Conservation (phyloP, 2,888 invertebrate species). For the Leptothorax acervorum region DNA sequence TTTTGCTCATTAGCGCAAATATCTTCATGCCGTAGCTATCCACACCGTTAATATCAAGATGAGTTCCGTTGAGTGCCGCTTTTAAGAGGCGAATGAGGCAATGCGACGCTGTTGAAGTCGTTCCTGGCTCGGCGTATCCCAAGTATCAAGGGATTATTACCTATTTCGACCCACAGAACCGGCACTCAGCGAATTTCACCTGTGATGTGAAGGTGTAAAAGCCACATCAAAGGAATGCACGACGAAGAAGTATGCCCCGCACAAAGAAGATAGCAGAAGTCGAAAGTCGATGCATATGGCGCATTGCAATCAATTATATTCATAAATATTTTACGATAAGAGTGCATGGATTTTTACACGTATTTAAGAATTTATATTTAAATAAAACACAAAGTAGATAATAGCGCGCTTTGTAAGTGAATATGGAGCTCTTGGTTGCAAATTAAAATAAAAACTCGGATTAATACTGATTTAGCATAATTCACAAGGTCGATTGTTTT, state of each 20-base stretch:
- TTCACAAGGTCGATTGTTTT: not conserved
- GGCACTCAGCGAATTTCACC: conserved; percentile 30
- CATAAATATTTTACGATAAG: not conserved
- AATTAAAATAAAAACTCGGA: not conserved
- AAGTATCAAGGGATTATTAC: conserved; percentile 37
- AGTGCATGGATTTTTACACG: conserved; percentile 1
- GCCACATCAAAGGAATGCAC: conserved; percentile 9
- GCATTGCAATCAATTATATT: not conserved
- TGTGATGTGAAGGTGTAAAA: conserved; percentile 33
- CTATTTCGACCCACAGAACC: conserved; percentile 28
- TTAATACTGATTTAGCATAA: not conserved
- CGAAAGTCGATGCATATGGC: not conserved
- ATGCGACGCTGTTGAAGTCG: conserved; percentile 19
- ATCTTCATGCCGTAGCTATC: conserved; percentile 23
- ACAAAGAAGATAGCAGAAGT: conserved; percentile 1
- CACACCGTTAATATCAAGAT: conserved; percentile 16
- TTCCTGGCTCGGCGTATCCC: conserved; percentile 16
- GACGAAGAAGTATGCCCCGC: not conserved
- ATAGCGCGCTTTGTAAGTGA: not conserved
- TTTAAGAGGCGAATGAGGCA: conserved; percentile 48
- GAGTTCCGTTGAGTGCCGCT: conserved; percentile 51
- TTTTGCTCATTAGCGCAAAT: conserved; percentile 46
- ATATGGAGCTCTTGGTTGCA: not conserved
- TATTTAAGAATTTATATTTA: not conserved
- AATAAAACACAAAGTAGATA: not conserved